Percentiles rank a stretch among this genome's conserved stretches.
These are phyloP conservation scores for Gnathonemus echidnorhynchus DNA, from an alignment of 2,113 vertebrate genomes.

Conservation along the genomic window DNA sequence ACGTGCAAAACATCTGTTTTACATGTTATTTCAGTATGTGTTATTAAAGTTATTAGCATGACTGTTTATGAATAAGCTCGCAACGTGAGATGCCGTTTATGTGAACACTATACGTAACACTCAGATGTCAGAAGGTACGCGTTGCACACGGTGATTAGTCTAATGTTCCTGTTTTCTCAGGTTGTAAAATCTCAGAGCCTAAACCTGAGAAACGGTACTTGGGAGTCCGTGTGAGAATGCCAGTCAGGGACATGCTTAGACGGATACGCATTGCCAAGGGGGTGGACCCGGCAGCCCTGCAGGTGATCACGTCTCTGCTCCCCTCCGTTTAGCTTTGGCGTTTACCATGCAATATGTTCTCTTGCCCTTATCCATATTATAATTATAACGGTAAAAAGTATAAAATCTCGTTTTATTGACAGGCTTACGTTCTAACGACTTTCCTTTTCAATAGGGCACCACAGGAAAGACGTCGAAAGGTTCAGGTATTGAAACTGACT, in stretches of 20 bases:
- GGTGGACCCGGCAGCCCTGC: conserved; percentile 36
- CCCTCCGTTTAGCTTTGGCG: too few relatives aligned
- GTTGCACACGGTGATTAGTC: background rate
- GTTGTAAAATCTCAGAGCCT: conserved; percentile 29
- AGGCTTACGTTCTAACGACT: background rate
- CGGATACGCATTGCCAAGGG: conserved; percentile 64
- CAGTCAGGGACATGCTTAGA: conserved; percentile 69
- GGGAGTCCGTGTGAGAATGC: conserved; percentile 76
- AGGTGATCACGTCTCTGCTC: conserved; percentile 47
- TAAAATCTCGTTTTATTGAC: background rate
- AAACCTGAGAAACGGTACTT: conserved; percentile 60
- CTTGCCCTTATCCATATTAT: background rate
- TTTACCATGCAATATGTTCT: background rate
- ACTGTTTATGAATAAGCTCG: background rate
- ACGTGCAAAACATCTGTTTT: background rate
- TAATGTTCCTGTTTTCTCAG: conserved; percentile 31
- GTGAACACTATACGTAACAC: background rate
- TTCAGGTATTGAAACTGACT: conserved; percentile 10
- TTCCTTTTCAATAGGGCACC: background rate
- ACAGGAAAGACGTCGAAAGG: conserved; percentile 14
- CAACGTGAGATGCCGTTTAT: background rate
- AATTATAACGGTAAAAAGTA: background rate
- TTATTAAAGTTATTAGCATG: background rate
- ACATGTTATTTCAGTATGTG: background rate
- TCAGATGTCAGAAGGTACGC: background rate